phyloP scores from a whole-genome alignment of 2,888 invertebrate species.

The Drosophila engyochracea region DNA sequence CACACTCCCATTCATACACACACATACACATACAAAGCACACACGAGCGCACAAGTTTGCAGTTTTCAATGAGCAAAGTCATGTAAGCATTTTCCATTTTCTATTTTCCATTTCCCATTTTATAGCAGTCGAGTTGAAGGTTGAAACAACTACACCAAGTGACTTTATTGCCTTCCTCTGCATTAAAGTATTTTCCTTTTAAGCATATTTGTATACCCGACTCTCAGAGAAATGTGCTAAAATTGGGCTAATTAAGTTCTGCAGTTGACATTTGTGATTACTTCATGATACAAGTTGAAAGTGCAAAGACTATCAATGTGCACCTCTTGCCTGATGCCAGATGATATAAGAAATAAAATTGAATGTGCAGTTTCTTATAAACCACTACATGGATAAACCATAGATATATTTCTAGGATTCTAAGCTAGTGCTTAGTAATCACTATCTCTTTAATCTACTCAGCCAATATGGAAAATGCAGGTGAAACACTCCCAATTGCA shows the following conservation, averaged over 20 bases:
- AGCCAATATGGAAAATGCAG: background rate
- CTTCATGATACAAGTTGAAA: background rate
- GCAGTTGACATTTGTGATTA: background rate
- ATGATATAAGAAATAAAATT: background rate
- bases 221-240: background rate
- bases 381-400: background rate
- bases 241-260: background rate
- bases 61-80: constrained; percentile 63
- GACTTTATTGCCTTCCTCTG: constrained; percentile 16
- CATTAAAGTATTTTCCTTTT: constrained; percentile 32
- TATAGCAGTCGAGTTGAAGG: constrained; percentile 19
- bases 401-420: background rate
- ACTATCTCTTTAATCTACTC: background rate
- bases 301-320: background rate
- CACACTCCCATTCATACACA: constrained; percentile 10
- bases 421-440: background rate
- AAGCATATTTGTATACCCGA: constrained; percentile 3
- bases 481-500: background rate
- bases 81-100: constrained; percentile 62
- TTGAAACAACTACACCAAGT: constrained; percentile 21
- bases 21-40: background rate
- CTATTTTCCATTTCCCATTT: constrained; percentile 37
- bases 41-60: constrained; percentile 41
- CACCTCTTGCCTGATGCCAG: background rate
- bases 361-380: background rate